These are phyloP conservation scores for Myripristis murdjan DNA, from an alignment of 2,797 vertebrate genomes.

Conservation along the genomic window DNA sequence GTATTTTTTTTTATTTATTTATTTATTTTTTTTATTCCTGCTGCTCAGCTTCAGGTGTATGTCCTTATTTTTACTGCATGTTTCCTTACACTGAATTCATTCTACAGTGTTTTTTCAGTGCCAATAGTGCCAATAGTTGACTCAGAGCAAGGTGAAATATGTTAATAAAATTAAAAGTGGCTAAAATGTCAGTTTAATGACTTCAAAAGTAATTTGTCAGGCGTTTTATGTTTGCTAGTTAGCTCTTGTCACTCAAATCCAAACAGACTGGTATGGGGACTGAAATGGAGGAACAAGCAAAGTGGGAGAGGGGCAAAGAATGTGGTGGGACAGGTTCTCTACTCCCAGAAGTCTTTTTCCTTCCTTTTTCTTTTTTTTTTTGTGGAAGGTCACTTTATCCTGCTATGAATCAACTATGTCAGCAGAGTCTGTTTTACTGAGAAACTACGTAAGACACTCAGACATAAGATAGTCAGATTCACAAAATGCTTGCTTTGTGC, in stretches of 20 bases:
- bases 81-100: background rate
- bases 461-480: background rate
- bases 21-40: slow-evolving; percentile 36
- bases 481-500: background rate
- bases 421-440: background rate
- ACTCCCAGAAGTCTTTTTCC: background rate
- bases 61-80: slow-evolving; percentile 12
- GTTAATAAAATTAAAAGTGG: background rate
- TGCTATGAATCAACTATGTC: background rate
- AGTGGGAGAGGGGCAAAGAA: slow-evolving; percentile 15
- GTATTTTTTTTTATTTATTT: too few species aligned
- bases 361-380: background rate
- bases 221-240: background rate
- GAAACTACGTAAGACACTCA: background rate
- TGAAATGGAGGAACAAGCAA: background rate
- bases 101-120: background rate
- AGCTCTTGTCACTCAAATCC: background rate
- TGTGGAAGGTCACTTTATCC: slow-evolving; percentile 1
- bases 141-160: background rate
- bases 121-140: too few species aligned
- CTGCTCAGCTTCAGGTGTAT: background rate
- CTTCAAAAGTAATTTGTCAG: background rate
- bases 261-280: background rate
- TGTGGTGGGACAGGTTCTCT: slow-evolving; percentile 34
- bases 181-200: background rate